These are phyloP conservation scores for Myiotriccus ornatus DNA, from an alignment of 2,797 vertebrate genomes.

Conservation along the genomic window DNA sequence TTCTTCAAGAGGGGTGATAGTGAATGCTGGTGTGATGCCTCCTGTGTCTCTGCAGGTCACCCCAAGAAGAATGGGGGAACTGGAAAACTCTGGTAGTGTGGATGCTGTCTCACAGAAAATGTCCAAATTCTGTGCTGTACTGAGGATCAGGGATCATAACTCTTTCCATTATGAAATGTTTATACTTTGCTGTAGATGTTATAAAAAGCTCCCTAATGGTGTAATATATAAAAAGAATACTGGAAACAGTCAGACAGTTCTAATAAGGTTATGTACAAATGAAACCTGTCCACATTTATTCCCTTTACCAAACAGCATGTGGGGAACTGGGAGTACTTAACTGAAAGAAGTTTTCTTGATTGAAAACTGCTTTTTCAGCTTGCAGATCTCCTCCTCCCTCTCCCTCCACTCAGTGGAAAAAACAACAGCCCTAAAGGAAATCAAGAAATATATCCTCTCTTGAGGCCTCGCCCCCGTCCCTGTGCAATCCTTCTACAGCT, in stretches of 20 bases:
- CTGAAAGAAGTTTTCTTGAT: slow-evolving; percentile 58
- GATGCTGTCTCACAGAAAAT: neutral
- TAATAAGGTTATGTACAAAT: slow-evolving; percentile 68
- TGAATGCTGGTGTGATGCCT: neutral
- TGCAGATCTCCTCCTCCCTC: slow-evolving; percentile 50
- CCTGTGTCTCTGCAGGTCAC: neutral
- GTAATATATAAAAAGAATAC: slow-evolving; percentile 59
- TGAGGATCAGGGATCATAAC: slow-evolving; percentile 18
- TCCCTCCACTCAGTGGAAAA: slow-evolving; percentile 65
- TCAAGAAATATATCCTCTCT: slow-evolving; percentile 68
- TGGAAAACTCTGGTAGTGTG: neutral
- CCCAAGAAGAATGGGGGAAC: neutral
- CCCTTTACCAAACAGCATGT: slow-evolving; percentile 59
- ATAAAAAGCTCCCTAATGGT: slow-evolving; percentile 61
- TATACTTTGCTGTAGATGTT: slow-evolving; percentile 47
- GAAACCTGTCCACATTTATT: slow-evolving; percentile 64
- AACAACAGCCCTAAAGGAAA: slow-evolving; percentile 68
- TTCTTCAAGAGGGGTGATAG: neutral
- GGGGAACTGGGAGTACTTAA: slow-evolving; percentile 65
- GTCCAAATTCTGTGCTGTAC: neutral
- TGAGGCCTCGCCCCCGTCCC: slow-evolving; percentile 55
- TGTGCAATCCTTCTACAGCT: slow-evolving; percentile 38
- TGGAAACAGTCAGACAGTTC: slow-evolving; percentile 59
- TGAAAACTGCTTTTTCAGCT: slow-evolving; percentile 71
- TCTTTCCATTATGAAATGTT: slow-evolving; percentile 58